These are phyloP conservation scores for Miichthys miiuy DNA, from an alignment of 2,797 vertebrate genomes.

Conservation along the genomic window DNA sequence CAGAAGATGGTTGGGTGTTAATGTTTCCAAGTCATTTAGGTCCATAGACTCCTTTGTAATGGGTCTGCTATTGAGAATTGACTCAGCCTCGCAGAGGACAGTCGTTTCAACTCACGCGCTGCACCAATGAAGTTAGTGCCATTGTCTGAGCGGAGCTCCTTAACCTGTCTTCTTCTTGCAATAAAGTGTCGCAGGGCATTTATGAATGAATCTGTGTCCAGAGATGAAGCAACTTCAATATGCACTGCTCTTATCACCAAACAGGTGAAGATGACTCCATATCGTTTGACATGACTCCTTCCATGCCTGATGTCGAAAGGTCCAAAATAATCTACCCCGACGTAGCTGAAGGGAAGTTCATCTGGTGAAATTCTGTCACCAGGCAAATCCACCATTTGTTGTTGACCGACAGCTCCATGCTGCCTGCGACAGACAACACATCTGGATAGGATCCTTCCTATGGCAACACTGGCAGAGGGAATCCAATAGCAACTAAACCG, in stretches of 20 bases:
- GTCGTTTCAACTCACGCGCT: neutral
- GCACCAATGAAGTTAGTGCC: too few species aligned
- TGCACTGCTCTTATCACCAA: neutral
- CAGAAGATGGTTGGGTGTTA: neutral
- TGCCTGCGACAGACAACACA: neutral
- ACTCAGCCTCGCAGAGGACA: constrained; percentile 5
- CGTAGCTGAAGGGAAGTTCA: neutral
- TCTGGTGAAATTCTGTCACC: neutral
- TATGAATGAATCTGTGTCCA: too few species aligned
- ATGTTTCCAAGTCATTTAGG: neutral
- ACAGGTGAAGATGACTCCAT: neutral
- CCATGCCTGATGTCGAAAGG: neutral
- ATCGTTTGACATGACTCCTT: neutral
- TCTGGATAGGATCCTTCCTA: neutral
- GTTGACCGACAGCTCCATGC: neutral
- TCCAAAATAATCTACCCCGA: neutral
- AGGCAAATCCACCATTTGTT: neutral
- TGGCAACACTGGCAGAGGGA: neutral
- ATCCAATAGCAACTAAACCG: neutral
- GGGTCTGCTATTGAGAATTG: neutral
- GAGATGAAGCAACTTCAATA: too few species aligned
- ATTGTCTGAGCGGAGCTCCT: too few species aligned
- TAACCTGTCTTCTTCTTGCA: too few species aligned
- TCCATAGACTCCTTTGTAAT: constrained; percentile 1
- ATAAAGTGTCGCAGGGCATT: too few species aligned